phyloP scores from a whole-genome alignment of 2,888 invertebrate species.

The Diogma glabrata region DNA sequence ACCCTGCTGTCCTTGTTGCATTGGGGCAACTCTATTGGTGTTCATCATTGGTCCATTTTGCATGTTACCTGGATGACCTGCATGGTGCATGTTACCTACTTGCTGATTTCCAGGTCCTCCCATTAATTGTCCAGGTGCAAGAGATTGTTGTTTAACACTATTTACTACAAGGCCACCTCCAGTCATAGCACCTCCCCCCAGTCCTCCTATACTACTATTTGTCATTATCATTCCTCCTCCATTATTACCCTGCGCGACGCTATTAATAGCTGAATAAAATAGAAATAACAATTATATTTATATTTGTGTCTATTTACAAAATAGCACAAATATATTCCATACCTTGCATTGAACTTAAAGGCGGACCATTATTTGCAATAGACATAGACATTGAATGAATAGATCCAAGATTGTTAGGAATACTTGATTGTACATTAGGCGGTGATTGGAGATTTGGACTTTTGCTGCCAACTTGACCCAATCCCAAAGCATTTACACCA shows the following conservation, averaged over 20 bases:
- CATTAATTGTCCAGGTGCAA: constrained; percentile 36
- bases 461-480: constrained; percentile 67
- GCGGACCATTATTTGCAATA: constrained; percentile 64
- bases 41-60: constrained; percentile 69
- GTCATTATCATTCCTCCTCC: constrained; percentile 68
- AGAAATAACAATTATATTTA: neutral
- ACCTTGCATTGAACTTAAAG: constrained; percentile 64
- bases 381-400: constrained; percentile 58
- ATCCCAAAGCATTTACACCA: constrained; percentile 48
- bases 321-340: no score
- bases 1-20: constrained; percentile 31
- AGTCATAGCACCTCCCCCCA: constrained; percentile 51
- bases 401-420: constrained; percentile 64
- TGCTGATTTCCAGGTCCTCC: constrained; percentile 23
- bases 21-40: constrained; percentile 24
- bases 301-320: no score
- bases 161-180: constrained; percentile 64
- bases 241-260: constrained; percentile 42
- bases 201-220: constrained; percentile 57
- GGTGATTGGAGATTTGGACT: constrained; percentile 78
- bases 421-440: constrained; percentile 65
- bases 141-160: constrained; percentile 60
- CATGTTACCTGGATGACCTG: constrained; percentile 41
- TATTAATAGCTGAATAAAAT: constrained; percentile 48
- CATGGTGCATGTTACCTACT: constrained; percentile 28